Base-by-base conservation (phyloP, 1,140 invertebrate genomes). In the Temnothorax longispinosus region DNA sequence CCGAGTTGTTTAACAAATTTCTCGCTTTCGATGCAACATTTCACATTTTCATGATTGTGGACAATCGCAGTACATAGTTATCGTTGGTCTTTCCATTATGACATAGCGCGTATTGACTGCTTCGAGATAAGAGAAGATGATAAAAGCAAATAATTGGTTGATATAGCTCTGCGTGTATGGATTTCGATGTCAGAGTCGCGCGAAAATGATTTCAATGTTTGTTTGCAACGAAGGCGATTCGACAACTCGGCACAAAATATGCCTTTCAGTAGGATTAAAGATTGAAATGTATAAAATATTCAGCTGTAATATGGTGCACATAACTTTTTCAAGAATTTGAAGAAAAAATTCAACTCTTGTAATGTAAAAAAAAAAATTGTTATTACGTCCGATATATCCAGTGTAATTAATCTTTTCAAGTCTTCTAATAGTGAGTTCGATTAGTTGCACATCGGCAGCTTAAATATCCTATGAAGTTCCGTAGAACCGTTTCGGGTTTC, bases 81-180 rank as follows among this genome's bases (percentile, higher is more conserved):
- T 76, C 54, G 15, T 60, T 75, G 52, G 13, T 76, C n/a, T 76
- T 60, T 60, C 21, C 21, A 27, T 60, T 60, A 56, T 54, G 54
- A 76, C 27, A 18, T 38, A 72, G 35, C 13, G 21, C 32, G 35
- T 58, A 76, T 76, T 38, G 38, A 60, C 54, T 75, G 35, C 52
- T 44, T 27, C 8, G 15, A 60, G 74, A 76, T 76, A 76, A 76
- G 52, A n/a, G 0, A 75, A 27, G 6, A 41, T 2, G 21, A 76
- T 60, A 41, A 60, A 76, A 38, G 21, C 35, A 60, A 60, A 27
- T 27, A 27, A 44, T 21, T 21, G 6, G 41, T 44, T 60, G 38
- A 76, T 60, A 27, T 41, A 76, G 13, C 27, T 60, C 3, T 6
- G 3, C 11, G 7, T 8, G 1, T n/a, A 13, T 27, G 8, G 1